phyloP scores from a whole-genome alignment of 2,113 vertebrate genomes.

The Macrotus californicus region DNA sequence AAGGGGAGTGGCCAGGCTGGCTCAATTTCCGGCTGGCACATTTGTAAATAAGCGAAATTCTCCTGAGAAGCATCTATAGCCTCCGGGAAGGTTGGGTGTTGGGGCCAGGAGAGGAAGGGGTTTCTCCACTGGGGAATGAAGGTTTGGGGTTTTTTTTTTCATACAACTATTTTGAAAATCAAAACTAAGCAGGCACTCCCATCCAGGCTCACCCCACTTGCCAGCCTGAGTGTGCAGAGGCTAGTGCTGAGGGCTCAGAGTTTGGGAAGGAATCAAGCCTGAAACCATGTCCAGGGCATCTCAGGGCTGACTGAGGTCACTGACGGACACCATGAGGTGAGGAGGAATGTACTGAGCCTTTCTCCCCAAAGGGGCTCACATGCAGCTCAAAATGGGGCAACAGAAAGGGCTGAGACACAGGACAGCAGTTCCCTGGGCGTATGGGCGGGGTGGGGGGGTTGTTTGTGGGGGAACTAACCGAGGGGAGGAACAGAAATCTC shows the following conservation, averaged over 20 bases:
- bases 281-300: neutral
- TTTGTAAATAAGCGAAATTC: conserved; percentile 17
- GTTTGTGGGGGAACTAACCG: neutral
- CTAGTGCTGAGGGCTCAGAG: neutral
- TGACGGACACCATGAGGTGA: neutral
- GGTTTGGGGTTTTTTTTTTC: neutral
- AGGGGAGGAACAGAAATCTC: neutral
- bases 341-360: neutral
- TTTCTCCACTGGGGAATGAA: neutral
- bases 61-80: neutral
- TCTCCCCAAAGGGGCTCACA: neutral
- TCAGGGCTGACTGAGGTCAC: neutral
- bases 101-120: neutral
- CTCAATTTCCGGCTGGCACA: neutral
- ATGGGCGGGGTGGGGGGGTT: fast-evolving
- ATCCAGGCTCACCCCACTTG: neutral
- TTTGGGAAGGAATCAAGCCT: neutral
- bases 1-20: neutral
- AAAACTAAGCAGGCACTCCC: neutral
- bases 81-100: neutral
- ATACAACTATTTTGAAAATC: neutral
- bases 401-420: neutral
- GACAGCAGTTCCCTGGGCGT: neutral
- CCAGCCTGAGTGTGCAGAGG: neutral
- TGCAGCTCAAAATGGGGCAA: neutral